phyloP scores from a whole-genome alignment of 2,113 vertebrate species.

The Centropristis striata region DNA sequence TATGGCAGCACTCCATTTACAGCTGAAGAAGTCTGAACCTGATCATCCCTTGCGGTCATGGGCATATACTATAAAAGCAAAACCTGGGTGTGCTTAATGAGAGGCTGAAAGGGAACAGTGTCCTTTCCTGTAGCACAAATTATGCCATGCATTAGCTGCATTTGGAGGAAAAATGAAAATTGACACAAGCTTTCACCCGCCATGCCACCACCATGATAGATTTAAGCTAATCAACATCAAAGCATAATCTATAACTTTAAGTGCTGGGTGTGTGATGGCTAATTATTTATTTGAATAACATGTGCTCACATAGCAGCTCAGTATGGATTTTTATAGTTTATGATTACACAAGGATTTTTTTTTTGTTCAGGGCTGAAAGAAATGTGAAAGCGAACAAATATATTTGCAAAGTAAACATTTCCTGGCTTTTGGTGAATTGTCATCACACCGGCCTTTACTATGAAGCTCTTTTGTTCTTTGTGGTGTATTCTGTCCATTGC shows the following conservation, averaged over 20 bases:
- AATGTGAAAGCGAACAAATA: neutral
- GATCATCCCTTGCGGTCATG: slow-evolving; percentile 33
- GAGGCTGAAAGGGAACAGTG: neutral
- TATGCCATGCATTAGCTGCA: slow-evolving; percentile 30
- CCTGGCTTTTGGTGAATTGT: neutral
- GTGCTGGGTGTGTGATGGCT: neutral
- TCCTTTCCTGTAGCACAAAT: slow-evolving; percentile 21
- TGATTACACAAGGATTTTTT: neutral
- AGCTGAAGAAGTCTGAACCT: slow-evolving; percentile 34
- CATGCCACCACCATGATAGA: neutral
- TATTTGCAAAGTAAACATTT: too few relatives aligned
- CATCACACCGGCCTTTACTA: neutral
- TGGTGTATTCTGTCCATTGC: neutral
- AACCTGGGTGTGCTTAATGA: neutral
- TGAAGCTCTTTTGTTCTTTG: neutral
- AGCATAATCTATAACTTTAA: slow-evolving; percentile 26
- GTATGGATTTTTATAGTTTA: neutral
- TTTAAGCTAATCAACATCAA: slow-evolving; percentile 14
- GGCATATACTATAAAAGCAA: slow-evolving; percentile 12
- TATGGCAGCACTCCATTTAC: slow-evolving; percentile 40
- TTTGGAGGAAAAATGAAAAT: slow-evolving; percentile 3
- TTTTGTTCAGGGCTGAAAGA: neutral
- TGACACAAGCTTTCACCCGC: neutral
- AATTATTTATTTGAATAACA: slow-evolving; percentile 26
- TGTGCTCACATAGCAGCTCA: neutral